Percentiles rank a stretch among this genome's conserved stretches.
phyloP scores from a whole-genome alignment of 2,113 vertebrate genomes.

The Microcebus griseorufus region DNA sequence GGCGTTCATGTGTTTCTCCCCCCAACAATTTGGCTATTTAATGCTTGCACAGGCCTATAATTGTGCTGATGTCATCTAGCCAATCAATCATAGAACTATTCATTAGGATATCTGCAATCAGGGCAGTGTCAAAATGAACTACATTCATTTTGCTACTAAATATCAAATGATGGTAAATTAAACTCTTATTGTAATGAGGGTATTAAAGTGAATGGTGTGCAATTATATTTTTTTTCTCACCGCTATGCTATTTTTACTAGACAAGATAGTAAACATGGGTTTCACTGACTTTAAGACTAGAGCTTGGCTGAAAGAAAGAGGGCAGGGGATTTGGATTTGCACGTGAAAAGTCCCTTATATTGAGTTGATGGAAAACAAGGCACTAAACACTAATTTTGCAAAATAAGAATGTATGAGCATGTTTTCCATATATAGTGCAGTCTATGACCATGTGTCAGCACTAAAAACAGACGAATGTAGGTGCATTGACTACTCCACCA shows the following conservation, averaged over 20 bases:
- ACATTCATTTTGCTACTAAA: constrained; percentile 82
- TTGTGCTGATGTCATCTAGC: constrained; percentile 87
- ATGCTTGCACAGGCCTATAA: constrained; percentile 83
- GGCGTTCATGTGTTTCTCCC: constrained; percentile 62
- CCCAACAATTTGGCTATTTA: constrained; percentile 86
- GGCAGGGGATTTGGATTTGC: constrained; percentile 44
- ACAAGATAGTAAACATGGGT: constrained; percentile 65
- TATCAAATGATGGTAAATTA: constrained; percentile 86
- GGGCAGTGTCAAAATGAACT: constrained; percentile 80
- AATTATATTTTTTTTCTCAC: constrained; percentile 78
- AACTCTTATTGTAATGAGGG: constrained; percentile 84
- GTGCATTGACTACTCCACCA: not conserved
- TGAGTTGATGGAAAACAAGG: constrained; percentile 63
- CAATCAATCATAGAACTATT: constrained; percentile 87
- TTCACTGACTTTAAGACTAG: constrained; percentile 62
- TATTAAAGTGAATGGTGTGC: constrained; percentile 82
- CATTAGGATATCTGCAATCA: constrained; percentile 70
- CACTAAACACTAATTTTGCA: constrained; percentile 69
- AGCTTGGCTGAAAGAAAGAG: constrained; percentile 23
- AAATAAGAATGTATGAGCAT: constrained; percentile 55
- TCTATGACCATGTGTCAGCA: constrained; percentile 14
- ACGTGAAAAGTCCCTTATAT: constrained; percentile 49
- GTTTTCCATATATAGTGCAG: constrained; percentile 54
- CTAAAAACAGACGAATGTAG: constrained; percentile 57
- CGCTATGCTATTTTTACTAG: constrained; percentile 78